Evolutionary conservation across 2,797 vertebrate species (phyloP).

Genomic region (Pseudomugil tenellus): DNA sequence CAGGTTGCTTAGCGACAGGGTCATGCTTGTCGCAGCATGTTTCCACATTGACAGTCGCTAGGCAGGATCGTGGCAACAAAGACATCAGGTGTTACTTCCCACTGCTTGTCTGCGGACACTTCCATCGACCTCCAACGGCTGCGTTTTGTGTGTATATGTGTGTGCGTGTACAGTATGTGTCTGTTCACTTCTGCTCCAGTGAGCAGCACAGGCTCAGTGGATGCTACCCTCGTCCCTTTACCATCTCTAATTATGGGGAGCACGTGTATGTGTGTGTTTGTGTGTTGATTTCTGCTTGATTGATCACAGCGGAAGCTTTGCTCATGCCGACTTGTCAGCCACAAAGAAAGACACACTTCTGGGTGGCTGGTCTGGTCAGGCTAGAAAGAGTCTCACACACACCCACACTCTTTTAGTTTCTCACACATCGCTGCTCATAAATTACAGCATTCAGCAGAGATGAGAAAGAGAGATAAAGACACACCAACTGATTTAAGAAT

Average conservation of each 20-base stretch:
- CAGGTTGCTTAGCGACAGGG: conserved; percentile 81
- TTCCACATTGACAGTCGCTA: conserved; percentile 72
- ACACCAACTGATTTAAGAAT: conserved; percentile 24
- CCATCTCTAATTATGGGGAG: conserved; percentile 58
- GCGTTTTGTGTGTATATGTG: conserved; percentile 29
- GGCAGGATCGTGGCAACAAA: conserved; percentile 78
- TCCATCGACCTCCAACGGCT: conserved; percentile 55
- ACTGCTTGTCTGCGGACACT: conserved; percentile 73
- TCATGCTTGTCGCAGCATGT: conserved; percentile 66
- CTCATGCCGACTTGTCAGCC: conserved; percentile 63
- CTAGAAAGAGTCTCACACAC: conserved; percentile 33
- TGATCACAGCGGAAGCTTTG: conserved; percentile 67
- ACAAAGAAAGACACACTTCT: conserved; percentile 67
- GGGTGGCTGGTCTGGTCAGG: conserved; percentile 54
- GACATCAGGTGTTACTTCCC: conserved; percentile 82
- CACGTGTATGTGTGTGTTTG: conserved; percentile 40
- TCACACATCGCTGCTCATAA: conserved; percentile 29
- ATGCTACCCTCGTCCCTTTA: conserved; percentile 44
- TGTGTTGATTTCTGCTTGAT: conserved; percentile 68
- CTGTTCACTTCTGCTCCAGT: conserved; percentile 61
- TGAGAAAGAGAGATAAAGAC: conserved; percentile 37
- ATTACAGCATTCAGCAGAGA: conserved; percentile 38
- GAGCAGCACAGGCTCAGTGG: conserved; percentile 56
- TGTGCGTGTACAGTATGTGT: conserved; percentile 30
- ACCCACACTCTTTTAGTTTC: conserved; percentile 16